Evolutionary conservation across 2,113 vertebrate species (phyloP), one percentile per base, ranked within the genome.

Genomic region (Lamprotornis superbus): DNA sequence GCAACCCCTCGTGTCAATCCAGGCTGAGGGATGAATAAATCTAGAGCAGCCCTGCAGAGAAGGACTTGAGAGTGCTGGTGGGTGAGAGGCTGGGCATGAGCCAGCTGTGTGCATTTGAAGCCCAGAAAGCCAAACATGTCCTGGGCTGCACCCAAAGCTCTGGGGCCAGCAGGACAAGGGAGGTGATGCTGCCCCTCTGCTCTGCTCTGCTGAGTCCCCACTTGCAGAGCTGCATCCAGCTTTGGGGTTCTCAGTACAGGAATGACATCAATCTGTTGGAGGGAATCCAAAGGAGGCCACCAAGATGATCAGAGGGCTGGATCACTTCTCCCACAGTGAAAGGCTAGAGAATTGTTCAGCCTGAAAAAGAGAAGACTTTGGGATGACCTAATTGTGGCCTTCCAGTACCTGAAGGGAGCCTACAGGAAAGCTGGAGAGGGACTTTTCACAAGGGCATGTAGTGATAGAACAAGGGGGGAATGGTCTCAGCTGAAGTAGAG

Each of bases 1-100:
- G 5, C 8, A 65, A 9, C 2, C 3, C 27, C 22, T 11, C 0
- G 0, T 33, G 3, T 59, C 19, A 42, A 2, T 37, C 12, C 23
- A 37, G 27, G 12, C 42, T 65, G 50, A 6, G 23, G 11, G 27
- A 28, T 65, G 22, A 50, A 50, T 24, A 33, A 27, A 57, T 57
- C 22, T 19, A 57, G 31, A 44, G 12, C 31, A 57, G 7, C 4
- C 5, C 33, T 28, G 10, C 0, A 1, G 6, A 73, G 52, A 50
- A 50, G 18, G 22, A 10, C 15, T 44, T 37, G 25, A 12, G 12
- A 4, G 5, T 65, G 31, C 35, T 50, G 42, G 8, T 57, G 59
- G 17, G 3, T 27, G 27, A 31, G 50, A 50, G 22, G 14, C 33
- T 65, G 57, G 27, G 23, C 15, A 27, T 37, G 67, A 49, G 11